Evolutionary conservation across 2,113 vertebrate genomes (phyloP), one percentile per base, ranked within the genome.

Genomic region (Grammomys surdaster): DNA sequence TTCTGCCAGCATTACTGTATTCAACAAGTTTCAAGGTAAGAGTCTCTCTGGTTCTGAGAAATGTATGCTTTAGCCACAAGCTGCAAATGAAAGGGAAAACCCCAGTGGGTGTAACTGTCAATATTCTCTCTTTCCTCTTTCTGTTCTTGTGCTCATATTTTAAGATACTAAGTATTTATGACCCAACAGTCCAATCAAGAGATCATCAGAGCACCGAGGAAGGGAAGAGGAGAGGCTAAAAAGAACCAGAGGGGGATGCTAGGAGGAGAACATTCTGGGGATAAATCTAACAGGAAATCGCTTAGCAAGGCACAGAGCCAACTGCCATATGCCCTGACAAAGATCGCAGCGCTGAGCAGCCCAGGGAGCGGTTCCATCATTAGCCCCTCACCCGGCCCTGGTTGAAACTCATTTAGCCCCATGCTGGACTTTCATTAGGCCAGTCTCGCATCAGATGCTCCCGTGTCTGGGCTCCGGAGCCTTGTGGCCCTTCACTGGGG

Each of bases 381-480:
- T 99, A 99, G 99, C 99, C 99, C 99, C 99, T 99, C 98, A 98
- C 99, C 98, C 99, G 99, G 99, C 99, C 99, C 99, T 98, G 99
- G 99, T 98, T 98, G 98, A 99, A 99, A 99, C 99, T 99, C 99
- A 99, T 99, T 99, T 99, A 99, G 99, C 99, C 99, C 99, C 99
- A 99, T 99, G 99, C 99, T 99, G 99, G 99, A 99, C 99, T 99
- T 99, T 99, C 99, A 99, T 99, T 99, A 99, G 99, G 99, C 99
- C 99, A 99, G 99, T 99, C 99, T 99, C 99, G 99, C 99, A 99
- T 99, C 99, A 99, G 99, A 99, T 99, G 99, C 99, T 99, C 98
- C 96, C 98, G 98, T 97, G 98, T 98, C 99, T 99, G 98, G 99
- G 99, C 98, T 98, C 98, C 93, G 97, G 98, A 98, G 98, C 98